phyloP scores from a whole-genome alignment of 2,797 vertebrate genomes.

The Sebastes iracundus region DNA sequence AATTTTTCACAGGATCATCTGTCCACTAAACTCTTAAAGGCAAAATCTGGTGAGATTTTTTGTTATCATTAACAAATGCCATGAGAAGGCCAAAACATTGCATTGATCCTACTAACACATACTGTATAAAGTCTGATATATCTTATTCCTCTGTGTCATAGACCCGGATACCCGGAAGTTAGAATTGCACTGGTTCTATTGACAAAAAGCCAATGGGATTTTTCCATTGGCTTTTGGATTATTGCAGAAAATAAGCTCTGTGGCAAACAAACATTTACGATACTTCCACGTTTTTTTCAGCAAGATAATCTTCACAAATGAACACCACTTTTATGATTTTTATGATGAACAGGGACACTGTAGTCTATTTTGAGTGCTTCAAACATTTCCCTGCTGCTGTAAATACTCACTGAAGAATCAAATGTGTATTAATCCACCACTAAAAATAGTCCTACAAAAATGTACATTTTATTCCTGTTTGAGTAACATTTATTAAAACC shows the following conservation, averaged over 20 bases:
- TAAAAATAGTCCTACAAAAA: not conserved
- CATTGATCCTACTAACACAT: not conserved
- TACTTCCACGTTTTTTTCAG: too few species aligned
- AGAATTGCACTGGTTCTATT: too few species aligned
- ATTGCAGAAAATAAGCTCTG: too few species aligned
- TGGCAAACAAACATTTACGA: too few species aligned
- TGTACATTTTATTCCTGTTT: not conserved
- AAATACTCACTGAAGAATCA: not conserved
- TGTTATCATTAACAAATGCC: not conserved
- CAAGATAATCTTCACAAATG: too few species aligned
- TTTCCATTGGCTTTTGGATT: not conserved
- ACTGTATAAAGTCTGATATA: not conserved
- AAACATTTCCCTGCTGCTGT: not conserved
- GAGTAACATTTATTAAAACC: not conserved
- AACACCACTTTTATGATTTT: too few species aligned
- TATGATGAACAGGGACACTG: not conserved
- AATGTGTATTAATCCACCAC: not conserved
- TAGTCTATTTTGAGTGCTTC: not conserved
- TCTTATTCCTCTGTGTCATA: too few species aligned
- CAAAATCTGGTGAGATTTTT: not conserved
- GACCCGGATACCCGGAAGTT: too few species aligned
- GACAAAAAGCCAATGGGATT: not conserved
- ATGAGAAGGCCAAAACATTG: not conserved
- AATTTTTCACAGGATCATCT: not conserved
- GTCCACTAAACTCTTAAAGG: not conserved